Conservation (phyloP, 2,888 invertebrate species). For the Synergus laeviventris region DNA sequence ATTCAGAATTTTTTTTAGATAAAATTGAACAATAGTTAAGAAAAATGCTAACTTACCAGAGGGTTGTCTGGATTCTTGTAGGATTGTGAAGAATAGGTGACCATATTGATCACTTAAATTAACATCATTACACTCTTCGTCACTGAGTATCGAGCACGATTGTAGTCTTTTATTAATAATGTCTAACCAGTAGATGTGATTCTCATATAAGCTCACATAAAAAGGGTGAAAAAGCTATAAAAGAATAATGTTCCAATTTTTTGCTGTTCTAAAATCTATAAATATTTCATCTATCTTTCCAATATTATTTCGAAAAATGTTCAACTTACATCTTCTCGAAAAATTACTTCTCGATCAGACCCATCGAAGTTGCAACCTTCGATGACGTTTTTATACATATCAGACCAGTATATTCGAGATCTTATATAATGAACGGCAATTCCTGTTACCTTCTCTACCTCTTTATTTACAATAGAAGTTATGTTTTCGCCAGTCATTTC, state of each 20-base stretch:
- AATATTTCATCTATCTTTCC: not conserved
- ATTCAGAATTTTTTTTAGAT: not conserved
- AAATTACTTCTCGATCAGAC: conserved; percentile 6
- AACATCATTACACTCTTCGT: not conserved
- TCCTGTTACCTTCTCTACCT: conserved; percentile 78
- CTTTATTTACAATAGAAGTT: conserved; percentile 71
- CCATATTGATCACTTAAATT: not conserved
- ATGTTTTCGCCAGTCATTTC: conserved; percentile 78
- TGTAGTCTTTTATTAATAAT: not conserved
- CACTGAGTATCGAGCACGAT: not conserved
- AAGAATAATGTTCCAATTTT: not conserved
- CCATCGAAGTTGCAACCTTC: conserved; percentile 67
- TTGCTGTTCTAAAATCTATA: not conserved
- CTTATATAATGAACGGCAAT: conserved; percentile 79
- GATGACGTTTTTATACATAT: conserved; percentile 79
- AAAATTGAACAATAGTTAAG: not conserved
- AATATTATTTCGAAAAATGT: not conserved
- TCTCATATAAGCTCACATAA: not conserved
- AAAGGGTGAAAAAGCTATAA: conserved; percentile 6
- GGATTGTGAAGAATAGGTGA: conserved; percentile 2
- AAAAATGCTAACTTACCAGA: not conserved
- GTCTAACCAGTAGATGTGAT: conserved; percentile 15
- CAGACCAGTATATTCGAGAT: conserved; percentile 86
- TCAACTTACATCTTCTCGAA: not conserved
- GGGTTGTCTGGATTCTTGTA: conserved; percentile 26